Percentiles rank a stretch among this genome's conserved stretches.
These are phyloP conservation scores for Otus sunia DNA, from an alignment of 2,113 vertebrate genomes.

Conservation along the genomic window DNA sequence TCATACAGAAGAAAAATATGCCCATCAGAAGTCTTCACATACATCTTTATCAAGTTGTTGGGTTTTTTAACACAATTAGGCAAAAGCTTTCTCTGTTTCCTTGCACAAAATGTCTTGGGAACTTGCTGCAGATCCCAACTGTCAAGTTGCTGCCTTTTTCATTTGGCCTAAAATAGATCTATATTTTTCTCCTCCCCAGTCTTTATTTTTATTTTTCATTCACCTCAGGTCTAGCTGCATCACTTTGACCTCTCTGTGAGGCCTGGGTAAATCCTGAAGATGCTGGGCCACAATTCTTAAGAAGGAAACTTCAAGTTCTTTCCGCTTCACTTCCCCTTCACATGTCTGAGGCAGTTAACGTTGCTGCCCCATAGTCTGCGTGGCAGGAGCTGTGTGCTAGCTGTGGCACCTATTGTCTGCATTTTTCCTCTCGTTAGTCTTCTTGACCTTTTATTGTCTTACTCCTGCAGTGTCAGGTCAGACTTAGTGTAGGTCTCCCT, in stretches of 20 bases:
- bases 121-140: not conserved
- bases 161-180: not conserved
- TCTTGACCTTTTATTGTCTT: conserved; percentile 83
- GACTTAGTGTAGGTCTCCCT: conserved; percentile 77
- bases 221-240: conserved; percentile 32
- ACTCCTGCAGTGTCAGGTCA: conserved; percentile 75
- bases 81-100: not conserved
- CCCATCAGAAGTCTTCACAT: not conserved
- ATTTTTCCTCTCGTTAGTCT: conserved; percentile 82
- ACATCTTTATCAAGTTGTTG: not conserved
- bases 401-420: conserved; percentile 76
- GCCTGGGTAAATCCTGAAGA: conserved; percentile 65
- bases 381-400: conserved; percentile 69
- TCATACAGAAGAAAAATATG: not conserved
- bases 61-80: not conserved
- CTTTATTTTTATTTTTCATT: conserved; percentile 44
- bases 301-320: conserved; percentile 79
- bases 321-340: conserved; percentile 78
- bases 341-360: conserved; percentile 75
- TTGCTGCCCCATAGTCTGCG: conserved; percentile 67
- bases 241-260: conserved; percentile 71
- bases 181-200: conserved; percentile 7
- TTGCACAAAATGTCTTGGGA: not conserved
- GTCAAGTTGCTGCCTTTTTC: not conserved
- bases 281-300: conserved; percentile 69